These are phyloP conservation scores for Macropis europaea DNA, from an alignment of 2,888 invertebrate species.

Conservation along the genomic window DNA sequence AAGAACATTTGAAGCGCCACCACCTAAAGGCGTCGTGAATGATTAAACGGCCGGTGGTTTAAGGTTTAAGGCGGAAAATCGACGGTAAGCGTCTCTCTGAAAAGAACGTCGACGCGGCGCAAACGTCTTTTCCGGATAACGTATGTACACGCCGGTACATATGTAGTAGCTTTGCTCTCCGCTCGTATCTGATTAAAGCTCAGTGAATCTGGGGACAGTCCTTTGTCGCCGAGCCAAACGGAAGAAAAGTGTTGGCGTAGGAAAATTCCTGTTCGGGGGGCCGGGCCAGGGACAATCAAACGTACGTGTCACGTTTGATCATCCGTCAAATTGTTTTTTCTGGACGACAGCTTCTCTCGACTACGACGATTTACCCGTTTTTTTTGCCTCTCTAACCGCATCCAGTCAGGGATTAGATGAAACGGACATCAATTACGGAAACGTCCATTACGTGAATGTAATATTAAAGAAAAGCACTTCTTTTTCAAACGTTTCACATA, in stretches of 20 bases:
- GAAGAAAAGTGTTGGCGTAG: slow-evolving; percentile 14
- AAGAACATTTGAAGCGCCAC: slow-evolving; percentile 18
- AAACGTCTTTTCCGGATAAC: slow-evolving; percentile 31
- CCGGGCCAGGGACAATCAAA: background rate
- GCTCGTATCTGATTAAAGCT: slow-evolving; percentile 49
- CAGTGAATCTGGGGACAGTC: slow-evolving; percentile 35
- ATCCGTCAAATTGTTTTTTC: slow-evolving; percentile 18
- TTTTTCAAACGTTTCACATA: too few relatives aligned
- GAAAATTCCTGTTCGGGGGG: slow-evolving; percentile 1
- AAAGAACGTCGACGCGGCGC: slow-evolving; percentile 35
- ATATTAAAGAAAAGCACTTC: too few relatives aligned
- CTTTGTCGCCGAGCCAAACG: slow-evolving; percentile 37
- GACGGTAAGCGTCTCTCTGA: slow-evolving; percentile 27
- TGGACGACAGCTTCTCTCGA: background rate
- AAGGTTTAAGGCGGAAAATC: slow-evolving; percentile 41
- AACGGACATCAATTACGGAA: too few relatives aligned
- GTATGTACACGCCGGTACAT: background rate
- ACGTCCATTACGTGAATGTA: too few relatives aligned
- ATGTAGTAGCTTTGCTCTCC: slow-evolving; percentile 12
- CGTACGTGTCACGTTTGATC: background rate
- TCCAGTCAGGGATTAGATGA: too few relatives aligned
- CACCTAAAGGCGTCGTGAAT: slow-evolving; percentile 38
- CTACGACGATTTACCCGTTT: too few relatives aligned
- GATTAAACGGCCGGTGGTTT: slow-evolving; percentile 45
- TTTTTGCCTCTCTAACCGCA: too few relatives aligned